A percentile compares a stretch with the other conserved stretches of the same genome.
Evolutionary conservation across 2,797 vertebrate genomes (phyloP).

Genomic region (Brotula barbata): DNA sequence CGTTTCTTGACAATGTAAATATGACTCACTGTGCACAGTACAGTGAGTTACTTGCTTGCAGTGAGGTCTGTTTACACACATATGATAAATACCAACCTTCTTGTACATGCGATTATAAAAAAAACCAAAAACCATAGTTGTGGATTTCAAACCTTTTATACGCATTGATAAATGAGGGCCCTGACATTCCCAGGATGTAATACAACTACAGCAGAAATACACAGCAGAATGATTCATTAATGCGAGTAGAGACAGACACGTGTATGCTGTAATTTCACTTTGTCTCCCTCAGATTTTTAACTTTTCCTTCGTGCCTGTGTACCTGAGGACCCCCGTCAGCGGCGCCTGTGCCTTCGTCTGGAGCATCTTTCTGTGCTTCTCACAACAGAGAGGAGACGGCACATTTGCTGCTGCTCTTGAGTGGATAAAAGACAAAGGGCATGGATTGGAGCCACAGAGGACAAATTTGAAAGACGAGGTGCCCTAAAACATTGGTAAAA

Average conservation of each 20-base stretch:
- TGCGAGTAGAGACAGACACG: not conserved
- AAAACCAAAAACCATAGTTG: too few relatives aligned
- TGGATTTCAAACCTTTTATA: too few relatives aligned
- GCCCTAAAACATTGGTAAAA: slow-evolving; percentile 19
- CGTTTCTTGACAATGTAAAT: too few relatives aligned
- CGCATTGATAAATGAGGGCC: too few relatives aligned
- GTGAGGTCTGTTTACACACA: too few relatives aligned
- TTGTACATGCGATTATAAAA: too few relatives aligned
- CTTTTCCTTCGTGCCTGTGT: slow-evolving; percentile 86
- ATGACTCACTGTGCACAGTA: too few relatives aligned
- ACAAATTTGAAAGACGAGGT: slow-evolving; percentile 6
- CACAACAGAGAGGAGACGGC: slow-evolving; percentile 84
- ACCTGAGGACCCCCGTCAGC: slow-evolving; percentile 84
- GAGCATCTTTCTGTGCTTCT: slow-evolving; percentile 91
- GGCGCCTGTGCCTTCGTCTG: slow-evolving; percentile 90
- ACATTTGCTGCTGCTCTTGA: slow-evolving; percentile 77
- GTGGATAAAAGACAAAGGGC: slow-evolving; percentile 58
- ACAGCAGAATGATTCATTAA: not conserved
- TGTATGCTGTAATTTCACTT: not conserved
- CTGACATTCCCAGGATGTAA: too few relatives aligned
- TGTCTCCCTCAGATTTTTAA: slow-evolving; percentile 83
- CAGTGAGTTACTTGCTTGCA: too few relatives aligned
- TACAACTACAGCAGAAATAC: too few relatives aligned
- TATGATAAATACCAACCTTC: too few relatives aligned
- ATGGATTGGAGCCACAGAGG: not conserved